Conservation (phyloP, 2,888 invertebrate genomes). For the Agrotis exclamationis region DNA sequence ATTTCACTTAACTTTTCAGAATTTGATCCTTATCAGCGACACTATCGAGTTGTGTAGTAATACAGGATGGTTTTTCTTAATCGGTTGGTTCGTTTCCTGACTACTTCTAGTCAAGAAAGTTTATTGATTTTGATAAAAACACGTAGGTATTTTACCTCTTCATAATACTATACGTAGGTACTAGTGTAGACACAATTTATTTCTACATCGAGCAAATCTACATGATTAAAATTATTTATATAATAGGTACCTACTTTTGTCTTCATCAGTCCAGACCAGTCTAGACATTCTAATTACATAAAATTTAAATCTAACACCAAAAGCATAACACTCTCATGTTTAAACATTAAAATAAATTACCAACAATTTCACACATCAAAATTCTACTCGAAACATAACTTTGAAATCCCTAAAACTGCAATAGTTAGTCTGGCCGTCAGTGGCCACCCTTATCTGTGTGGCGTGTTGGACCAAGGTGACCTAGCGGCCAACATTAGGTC, state of each 20-base stretch:
- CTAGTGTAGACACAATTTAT: too few relatives aligned
- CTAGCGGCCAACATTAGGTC: conserved; percentile 33
- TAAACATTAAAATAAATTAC: conserved; percentile 17
- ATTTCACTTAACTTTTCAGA: too few relatives aligned
- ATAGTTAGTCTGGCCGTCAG: conserved; percentile 12
- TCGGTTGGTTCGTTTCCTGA: too few relatives aligned
- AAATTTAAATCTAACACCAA: conserved; percentile 13
- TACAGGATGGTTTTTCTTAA: too few relatives aligned
- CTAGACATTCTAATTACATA: conserved; percentile 23
- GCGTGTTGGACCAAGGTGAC: conserved; percentile 44
- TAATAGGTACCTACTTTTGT: too few relatives aligned
- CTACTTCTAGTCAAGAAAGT: too few relatives aligned
- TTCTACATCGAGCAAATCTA: too few relatives aligned
- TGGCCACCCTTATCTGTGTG: conserved; percentile 6
- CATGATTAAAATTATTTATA: not conserved
- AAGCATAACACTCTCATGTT: conserved; percentile 7
- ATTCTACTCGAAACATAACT: conserved; percentile 8
- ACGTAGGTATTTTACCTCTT: too few relatives aligned
- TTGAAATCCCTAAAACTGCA: conserved; percentile 7
- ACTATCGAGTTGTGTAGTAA: too few relatives aligned
- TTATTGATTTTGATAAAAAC: too few relatives aligned
- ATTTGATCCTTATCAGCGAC: too few relatives aligned
- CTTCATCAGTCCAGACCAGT: not conserved
- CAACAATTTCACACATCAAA: conserved; percentile 18
- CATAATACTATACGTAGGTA: too few relatives aligned